phyloP scores from a whole-genome alignment of 2,113 vertebrate species.

The Aplodontia rufa region DNA sequence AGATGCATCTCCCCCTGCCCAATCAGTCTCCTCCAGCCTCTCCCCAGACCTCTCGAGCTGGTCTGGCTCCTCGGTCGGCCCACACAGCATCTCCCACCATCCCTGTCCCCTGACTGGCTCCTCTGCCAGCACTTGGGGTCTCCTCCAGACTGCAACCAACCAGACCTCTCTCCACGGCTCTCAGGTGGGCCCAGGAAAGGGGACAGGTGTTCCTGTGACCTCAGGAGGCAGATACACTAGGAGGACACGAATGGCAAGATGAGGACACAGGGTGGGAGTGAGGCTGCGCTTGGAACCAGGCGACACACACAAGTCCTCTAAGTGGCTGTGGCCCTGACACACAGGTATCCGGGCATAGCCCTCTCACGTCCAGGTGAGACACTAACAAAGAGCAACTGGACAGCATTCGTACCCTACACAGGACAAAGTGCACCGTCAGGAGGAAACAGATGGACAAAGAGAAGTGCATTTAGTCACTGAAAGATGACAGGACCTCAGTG shows the following conservation, averaged over 20 bases:
- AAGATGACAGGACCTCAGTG: neutral
- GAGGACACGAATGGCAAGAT: neutral
- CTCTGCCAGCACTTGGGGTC: neutral
- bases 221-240: neutral
- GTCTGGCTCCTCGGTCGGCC: neutral
- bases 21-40: neutral
- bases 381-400: neutral
- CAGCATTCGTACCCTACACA: neutral
- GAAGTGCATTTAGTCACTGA: neutral
- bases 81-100: neutral
- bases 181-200: neutral
- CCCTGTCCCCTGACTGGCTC: neutral
- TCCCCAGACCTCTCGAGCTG: neutral
- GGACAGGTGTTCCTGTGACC: neutral
- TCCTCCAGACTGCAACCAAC: neutral
- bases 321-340: neutral
- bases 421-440: too few relatives aligned
- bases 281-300: fast-evolving
- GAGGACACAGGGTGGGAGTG: neutral
- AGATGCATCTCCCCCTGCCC: neutral
- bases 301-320: neutral
- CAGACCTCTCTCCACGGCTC: neutral
- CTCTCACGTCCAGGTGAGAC: neutral
- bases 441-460: neutral
- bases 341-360: neutral